Evolutionary conservation across 2,888 invertebrate genomes (phyloP).

Genomic region (Ophion obscuratus): DNA sequence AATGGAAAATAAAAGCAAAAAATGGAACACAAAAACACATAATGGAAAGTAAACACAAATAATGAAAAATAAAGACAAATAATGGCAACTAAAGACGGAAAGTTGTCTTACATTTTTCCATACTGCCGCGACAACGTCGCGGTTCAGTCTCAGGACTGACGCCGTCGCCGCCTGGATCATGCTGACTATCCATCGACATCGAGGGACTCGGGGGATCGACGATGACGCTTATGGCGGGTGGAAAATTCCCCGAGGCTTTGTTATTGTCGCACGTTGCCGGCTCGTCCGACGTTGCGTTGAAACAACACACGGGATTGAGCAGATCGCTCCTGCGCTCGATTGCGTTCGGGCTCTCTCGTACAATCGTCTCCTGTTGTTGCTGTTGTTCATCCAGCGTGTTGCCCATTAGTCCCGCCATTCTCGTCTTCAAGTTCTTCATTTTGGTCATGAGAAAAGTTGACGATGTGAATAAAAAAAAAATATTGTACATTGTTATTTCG

Average conservation of each 20-base stretch:
- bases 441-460: not conserved
- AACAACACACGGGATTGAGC: conserved; percentile 77
- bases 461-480: not conserved
- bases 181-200: conserved; percentile 79
- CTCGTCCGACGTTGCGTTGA: conserved; percentile 75
- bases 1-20: no score
- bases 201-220: conserved; percentile 83
- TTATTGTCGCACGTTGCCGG: conserved; percentile 74
- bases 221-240: conserved; percentile 82
- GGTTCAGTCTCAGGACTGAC: conserved; percentile 71
- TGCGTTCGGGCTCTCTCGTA: conserved; percentile 37
- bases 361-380: conserved; percentile 7
- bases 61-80: not conserved
- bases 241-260: conserved; percentile 75
- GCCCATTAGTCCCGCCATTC: conserved; percentile 33
- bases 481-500: not conserved
- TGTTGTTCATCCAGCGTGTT: conserved; percentile 35
- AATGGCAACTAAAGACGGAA: not conserved
- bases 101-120: conserved; percentile 81
- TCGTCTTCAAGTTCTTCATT: conserved; percentile 49
- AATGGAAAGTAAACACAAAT: not conserved
- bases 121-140: conserved; percentile 81
- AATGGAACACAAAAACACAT: no score
- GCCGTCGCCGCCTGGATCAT: conserved; percentile 68
- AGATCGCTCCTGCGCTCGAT: conserved; percentile 72